These are phyloP conservation scores for Sarotherodon lohbergeri DNA, from an alignment of 2,113 vertebrate species.

Conservation along the genomic window DNA sequence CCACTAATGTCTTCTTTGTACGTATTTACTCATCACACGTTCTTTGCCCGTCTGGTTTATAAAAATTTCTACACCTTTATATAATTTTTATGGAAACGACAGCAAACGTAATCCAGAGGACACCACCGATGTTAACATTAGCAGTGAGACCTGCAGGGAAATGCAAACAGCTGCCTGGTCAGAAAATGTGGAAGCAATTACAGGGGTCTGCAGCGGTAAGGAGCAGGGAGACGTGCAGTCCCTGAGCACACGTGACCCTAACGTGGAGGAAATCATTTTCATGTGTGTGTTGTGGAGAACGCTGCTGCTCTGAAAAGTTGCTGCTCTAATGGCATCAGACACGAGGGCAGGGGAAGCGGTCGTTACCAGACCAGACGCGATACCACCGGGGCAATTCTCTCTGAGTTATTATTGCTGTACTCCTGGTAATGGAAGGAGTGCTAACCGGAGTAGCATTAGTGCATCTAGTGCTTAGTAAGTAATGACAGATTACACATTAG, in stretches of 20 bases:
- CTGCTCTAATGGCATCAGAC: conserved; percentile 59
- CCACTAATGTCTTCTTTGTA: background rate
- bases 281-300: conserved; percentile 53
- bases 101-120: conserved; percentile 45
- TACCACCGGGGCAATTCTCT: background rate
- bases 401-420: background rate
- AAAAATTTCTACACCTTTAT: conserved; percentile 27
- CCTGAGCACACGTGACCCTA: conserved; percentile 56
- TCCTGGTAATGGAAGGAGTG: background rate
- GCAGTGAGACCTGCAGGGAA: conserved; percentile 48
- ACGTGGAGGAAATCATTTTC: conserved; percentile 63
- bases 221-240: conserved; percentile 19
- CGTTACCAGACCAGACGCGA: conserved; percentile 6
- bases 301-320: conserved; percentile 52
- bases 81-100: conserved; percentile 45
- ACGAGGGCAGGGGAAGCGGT: conserved; percentile 35
- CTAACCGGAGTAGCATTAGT: background rate
- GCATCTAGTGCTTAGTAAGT: background rate
- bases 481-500: background rate
- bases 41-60: background rate
- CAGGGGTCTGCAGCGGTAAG: conserved; percentile 40
- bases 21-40: background rate
- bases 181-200: conserved; percentile 66
- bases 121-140: conserved; percentile 36
- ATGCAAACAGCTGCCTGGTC: conserved; percentile 61